A percentile compares a stretch with the other conserved stretches of the same genome.
Conservation (phyloP, 2,113 vertebrate genomes). For the Ciconia stormi region DNA sequence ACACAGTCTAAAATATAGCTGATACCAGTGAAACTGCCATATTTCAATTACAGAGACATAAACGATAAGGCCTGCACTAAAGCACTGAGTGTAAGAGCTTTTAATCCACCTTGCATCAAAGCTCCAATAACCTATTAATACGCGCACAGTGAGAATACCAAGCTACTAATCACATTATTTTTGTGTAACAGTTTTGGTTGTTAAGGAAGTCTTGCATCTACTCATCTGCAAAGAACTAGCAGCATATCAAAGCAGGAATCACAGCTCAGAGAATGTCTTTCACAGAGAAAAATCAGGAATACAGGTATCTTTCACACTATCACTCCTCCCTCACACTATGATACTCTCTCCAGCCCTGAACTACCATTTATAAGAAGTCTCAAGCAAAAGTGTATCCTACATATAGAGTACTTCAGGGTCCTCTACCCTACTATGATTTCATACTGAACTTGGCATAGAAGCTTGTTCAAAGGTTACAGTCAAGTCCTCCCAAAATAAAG, state of each 20-base stretch:
- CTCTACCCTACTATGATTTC: slow-evolving; percentile 71
- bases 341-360: neutral
- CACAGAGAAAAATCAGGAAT: neutral
- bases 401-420: slow-evolving; percentile 77
- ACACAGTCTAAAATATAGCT: neutral
- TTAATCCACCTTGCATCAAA: neutral
- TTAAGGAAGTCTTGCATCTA: neutral
- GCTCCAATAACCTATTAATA: slow-evolving; percentile 6
- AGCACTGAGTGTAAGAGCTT: neutral
- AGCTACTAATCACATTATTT: neutral
- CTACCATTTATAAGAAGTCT: neutral
- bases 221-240: neutral
- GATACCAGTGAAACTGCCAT: neutral
- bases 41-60: neutral
- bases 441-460: slow-evolving; percentile 78
- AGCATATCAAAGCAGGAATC: neutral
- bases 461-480: slow-evolving; percentile 63
- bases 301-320: neutral
- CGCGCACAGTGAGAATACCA: neutral
- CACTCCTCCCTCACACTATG: neutral
- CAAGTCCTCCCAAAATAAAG: neutral
- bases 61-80: neutral
- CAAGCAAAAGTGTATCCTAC: neutral
- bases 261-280: neutral
- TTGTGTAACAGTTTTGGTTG: neutral